Conservation (phyloP, 2,797 vertebrate species). For the Corythornis leucogaster region DNA sequence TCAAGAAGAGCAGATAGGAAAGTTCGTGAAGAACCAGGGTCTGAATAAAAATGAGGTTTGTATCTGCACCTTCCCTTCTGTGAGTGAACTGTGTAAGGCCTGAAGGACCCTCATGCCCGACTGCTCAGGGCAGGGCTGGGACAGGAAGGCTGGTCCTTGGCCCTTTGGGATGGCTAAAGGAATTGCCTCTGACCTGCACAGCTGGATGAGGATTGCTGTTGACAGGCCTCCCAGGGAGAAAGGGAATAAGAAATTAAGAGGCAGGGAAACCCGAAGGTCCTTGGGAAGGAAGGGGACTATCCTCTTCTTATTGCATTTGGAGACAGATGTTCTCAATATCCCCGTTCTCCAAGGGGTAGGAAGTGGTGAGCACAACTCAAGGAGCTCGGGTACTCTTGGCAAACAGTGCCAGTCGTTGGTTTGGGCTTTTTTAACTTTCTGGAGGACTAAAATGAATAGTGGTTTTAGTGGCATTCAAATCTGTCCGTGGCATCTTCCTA, state of each 20-base stretch:
- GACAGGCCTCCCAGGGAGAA: conserved; percentile 23
- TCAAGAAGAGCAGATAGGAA: background rate
- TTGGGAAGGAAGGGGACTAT: background rate
- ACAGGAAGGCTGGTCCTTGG: background rate
- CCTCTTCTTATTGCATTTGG: background rate
- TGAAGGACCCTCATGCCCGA: background rate
- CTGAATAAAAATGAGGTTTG: conserved; percentile 25
- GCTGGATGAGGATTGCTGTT: conserved; percentile 34
- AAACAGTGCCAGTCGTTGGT: background rate
- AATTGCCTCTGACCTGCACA: conserved; percentile 23
- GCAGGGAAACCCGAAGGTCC: background rate
- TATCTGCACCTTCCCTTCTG: background rate
- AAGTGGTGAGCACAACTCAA: conserved; percentile 51
- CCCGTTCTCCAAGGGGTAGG: conserved; percentile 42
- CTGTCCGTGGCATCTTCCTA: conserved; percentile 36
- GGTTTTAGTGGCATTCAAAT: conserved; percentile 55
- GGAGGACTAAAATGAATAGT: conserved; percentile 34
- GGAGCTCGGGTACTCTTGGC: conserved; percentile 32
- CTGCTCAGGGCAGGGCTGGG: background rate
- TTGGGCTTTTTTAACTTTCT: background rate
- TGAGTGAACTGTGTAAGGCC: background rate
- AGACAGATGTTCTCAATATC: conserved; percentile 67
- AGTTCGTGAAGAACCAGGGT: background rate
- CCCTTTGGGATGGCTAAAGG: background rate
- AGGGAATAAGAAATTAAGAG: conserved; percentile 29